These are phyloP conservation scores for Amitus sp. DNA, from an alignment of 2,888 invertebrate species.

Conservation along the genomic window DNA sequence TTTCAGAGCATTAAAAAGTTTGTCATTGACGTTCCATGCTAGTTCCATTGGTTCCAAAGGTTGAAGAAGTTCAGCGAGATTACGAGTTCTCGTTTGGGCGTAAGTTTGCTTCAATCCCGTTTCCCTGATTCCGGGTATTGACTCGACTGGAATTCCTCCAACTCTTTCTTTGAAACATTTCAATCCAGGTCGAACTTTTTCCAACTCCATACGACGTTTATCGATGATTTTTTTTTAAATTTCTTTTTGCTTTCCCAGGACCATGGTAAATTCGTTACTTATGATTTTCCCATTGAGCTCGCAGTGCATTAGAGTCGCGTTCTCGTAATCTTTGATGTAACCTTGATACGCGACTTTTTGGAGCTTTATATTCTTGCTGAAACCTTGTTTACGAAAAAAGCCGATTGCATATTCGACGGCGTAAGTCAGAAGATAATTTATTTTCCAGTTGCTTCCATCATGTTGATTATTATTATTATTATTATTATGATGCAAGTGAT, in stretches of 20 bases:
- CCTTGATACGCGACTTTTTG: constrained; percentile 80
- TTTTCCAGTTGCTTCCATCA: no score
- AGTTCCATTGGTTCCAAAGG: constrained; percentile 74
- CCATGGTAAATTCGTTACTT: constrained; percentile 92
- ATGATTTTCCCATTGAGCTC: constrained; percentile 92
- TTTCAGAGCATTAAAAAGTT: constrained; percentile 71
- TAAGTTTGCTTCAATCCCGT: constrained; percentile 77
- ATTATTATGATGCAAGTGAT: constrained; percentile 91
- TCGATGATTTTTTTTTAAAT: constrained; percentile 77
- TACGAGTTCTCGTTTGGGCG: constrained; percentile 67
- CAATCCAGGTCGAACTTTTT: constrained; percentile 84
- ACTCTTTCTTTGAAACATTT: constrained; percentile 93
- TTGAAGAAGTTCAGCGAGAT: constrained; percentile 71
- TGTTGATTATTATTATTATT: no score
- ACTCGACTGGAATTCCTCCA: constrained; percentile 86
- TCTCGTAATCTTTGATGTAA: constrained; percentile 98
- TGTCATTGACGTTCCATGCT: constrained; percentile 74
- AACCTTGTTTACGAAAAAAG: constrained; percentile 95
- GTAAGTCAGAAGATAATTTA: constrained; percentile 95
- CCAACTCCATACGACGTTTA: constrained; percentile 85
- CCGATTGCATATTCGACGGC: constrained; percentile 98
- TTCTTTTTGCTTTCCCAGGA: constrained; percentile 91
- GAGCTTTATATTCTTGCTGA: constrained; percentile 94
- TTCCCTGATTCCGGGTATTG: constrained; percentile 86
- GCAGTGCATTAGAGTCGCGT: constrained; percentile 98